phyloP scores from a whole-genome alignment of 2,797 vertebrate genomes.

The Neosalanx taihuensis region DNA sequence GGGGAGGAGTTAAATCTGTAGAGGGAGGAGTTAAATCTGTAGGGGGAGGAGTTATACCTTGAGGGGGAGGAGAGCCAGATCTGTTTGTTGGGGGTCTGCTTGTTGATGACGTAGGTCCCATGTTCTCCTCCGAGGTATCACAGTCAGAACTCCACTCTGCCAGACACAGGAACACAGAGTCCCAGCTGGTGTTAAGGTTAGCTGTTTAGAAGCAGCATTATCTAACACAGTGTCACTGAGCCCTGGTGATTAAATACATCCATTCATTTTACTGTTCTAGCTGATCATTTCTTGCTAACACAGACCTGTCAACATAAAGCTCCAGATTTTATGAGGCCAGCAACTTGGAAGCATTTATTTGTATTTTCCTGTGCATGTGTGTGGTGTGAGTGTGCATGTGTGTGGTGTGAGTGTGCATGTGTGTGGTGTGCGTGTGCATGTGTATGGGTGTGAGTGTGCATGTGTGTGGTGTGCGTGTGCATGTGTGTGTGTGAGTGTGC shows the following conservation, averaged over 20 bases:
- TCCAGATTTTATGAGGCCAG: slow-evolving; percentile 2
- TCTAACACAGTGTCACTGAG: too few species aligned
- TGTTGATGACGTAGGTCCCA: slow-evolving; percentile 96
- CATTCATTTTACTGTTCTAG: too few species aligned
- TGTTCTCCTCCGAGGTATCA: slow-evolving; percentile 81
- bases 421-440: neutral
- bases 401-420: too few species aligned
- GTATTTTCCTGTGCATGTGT: too few species aligned
- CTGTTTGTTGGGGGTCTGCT: slow-evolving; percentile 93
- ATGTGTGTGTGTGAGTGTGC: too few species aligned
- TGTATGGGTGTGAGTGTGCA: neutral
- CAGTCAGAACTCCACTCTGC: slow-evolving; percentile 88
- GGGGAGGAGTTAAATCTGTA: too few species aligned
- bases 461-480: neutral
- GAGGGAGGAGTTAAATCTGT: slow-evolving; percentile 68
- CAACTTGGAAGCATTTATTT: neutral
- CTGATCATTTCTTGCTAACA: too few species aligned
- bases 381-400: neutral
- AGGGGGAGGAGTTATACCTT: slow-evolving; percentile 69
- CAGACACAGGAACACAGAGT: slow-evolving; percentile 14
- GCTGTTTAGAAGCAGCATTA: too few species aligned
- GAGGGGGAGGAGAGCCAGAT: slow-evolving; percentile 95
- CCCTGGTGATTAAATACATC: too few species aligned
- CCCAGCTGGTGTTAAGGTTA: too few species aligned
- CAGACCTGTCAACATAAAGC: too few species aligned